Evolutionary conservation across 2,888 invertebrate genomes (phyloP).

Genomic region (Yponomeuta plumbellus): DNA sequence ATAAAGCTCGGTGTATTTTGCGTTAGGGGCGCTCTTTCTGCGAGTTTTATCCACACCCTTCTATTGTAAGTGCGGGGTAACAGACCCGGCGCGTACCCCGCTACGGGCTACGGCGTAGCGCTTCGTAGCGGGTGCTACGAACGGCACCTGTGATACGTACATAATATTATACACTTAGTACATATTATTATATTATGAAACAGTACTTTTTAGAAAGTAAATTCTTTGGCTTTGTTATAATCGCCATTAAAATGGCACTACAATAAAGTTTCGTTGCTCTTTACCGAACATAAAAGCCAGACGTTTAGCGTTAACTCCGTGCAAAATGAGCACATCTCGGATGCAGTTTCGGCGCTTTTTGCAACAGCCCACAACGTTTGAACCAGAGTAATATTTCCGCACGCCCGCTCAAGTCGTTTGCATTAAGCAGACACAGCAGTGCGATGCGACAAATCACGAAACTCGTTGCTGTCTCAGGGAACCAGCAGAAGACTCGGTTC

Average conservation of each 20-base stretch:
- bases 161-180: too few relatives aligned
- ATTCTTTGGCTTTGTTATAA: too few relatives aligned
- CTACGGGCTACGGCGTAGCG: slow-evolving; percentile 7
- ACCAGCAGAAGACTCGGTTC: background rate
- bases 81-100: background rate
- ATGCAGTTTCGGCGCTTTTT: background rate
- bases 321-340: background rate
- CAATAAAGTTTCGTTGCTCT: background rate
- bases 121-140: slow-evolving; percentile 11
- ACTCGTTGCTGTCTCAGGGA: slow-evolving; percentile 20
- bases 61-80: slow-evolving; percentile 16
- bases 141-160: background rate
- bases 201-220: too few relatives aligned
- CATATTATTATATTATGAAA: too few relatives aligned
- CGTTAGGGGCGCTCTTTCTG: slow-evolving; percentile 24
- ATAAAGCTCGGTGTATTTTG: slow-evolving; percentile 31
- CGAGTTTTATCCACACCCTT: slow-evolving; percentile 25
- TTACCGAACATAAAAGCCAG: background rate
- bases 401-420: slow-evolving; percentile 3
- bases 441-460: slow-evolving; percentile 25
- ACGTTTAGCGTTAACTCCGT: background rate
- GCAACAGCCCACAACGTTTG: background rate
- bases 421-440: slow-evolving; percentile 14
- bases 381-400: background rate
- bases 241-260: too few relatives aligned